Base-by-base conservation (phyloP, 64 coral and sea anemone genomes). In the Porites lutea region DNA sequence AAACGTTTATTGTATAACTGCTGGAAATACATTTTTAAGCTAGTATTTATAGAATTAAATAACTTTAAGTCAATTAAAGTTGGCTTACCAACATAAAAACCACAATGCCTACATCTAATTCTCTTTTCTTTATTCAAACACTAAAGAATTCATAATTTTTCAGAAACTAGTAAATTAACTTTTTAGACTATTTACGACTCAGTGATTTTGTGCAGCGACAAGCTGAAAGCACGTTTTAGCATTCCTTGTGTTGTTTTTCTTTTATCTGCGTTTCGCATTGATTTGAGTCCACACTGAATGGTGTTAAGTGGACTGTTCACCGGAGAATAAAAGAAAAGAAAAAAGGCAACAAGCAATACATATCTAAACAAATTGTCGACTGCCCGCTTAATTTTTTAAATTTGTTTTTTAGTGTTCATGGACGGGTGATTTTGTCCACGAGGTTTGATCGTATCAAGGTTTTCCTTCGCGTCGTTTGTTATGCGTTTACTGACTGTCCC, bases 271-370 rank as follows among this genome's bases (percentile, higher is more conserved):
- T 2, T 76, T 5, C 15, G 27, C 27, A 1, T 37, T 37, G 27
- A 37, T 37, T 37, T 37, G 27, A 37, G 27, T 37, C 27, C 27
- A 37, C 27, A 37, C 27, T 37, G 15, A 84, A 84, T 84, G 21
- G 19, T 52, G 16, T 48, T 68, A 84, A 84, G 81, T 84, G 81
- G 81, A 84, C 16, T 84, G 81, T 84, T 84, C 69, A 68, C 20
- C 69, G 61, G 52, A 47, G 62, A 52, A 68, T 68, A 63, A n/a
- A 67, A 68, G 18, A 20, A 63, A 84, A 68, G 13, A 64, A 22
- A 67, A 68, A 45, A 68, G 49, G 6, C 13, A 84, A 37, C 61
- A 69, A 68, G 51, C 47, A 58, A 7, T 13, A 48, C 65, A 13
- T 57, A 63, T 82, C 6, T 57, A 73, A 12, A 19, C 58, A 82